Conservation (phyloP, 1,140 invertebrate genomes). For the Anadara kagoshimensis region DNA sequence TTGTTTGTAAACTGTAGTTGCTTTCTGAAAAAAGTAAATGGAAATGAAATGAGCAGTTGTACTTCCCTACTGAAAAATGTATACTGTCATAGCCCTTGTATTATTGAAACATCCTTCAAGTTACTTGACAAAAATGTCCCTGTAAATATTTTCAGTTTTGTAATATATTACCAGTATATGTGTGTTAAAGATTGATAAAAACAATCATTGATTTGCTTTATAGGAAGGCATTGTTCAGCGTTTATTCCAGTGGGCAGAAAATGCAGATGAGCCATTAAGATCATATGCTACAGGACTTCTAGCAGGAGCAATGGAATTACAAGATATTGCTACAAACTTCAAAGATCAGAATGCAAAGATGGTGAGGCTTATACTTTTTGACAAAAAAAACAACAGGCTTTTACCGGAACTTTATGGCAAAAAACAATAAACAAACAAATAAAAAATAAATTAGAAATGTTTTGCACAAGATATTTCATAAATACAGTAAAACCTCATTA, state of each 20-base stretch:
- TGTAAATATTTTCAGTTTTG: neutral
- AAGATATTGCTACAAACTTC: slow-evolving; percentile 92
- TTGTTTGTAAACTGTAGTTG: no score
- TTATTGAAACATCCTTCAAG: neutral
- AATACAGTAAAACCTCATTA: no score
- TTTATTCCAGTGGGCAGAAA: slow-evolving; percentile 92
- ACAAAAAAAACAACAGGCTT: neutral
- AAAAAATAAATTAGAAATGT: no score
- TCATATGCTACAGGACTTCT: slow-evolving; percentile 95
- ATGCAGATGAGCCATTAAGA: slow-evolving; percentile 88
- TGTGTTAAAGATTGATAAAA: neutral
- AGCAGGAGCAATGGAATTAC: slow-evolving; percentile 96
- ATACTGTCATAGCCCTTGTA: neutral
- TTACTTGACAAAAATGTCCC: neutral
- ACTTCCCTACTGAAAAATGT: neutral
- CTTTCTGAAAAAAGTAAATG: no score
- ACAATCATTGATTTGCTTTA: slow-evolving; percentile 37
- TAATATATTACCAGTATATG: neutral
- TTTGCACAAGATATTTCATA: no score
- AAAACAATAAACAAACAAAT: neutral
- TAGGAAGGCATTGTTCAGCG: slow-evolving; percentile 88
- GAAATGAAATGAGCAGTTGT: neutral
- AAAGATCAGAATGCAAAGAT: slow-evolving; percentile 91
- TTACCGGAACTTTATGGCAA: neutral
- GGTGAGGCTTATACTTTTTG: slow-evolving; percentile 67